Base-by-base conservation (phyloP, 2,797 vertebrate species). In the Macropodus opercularis region DNA sequence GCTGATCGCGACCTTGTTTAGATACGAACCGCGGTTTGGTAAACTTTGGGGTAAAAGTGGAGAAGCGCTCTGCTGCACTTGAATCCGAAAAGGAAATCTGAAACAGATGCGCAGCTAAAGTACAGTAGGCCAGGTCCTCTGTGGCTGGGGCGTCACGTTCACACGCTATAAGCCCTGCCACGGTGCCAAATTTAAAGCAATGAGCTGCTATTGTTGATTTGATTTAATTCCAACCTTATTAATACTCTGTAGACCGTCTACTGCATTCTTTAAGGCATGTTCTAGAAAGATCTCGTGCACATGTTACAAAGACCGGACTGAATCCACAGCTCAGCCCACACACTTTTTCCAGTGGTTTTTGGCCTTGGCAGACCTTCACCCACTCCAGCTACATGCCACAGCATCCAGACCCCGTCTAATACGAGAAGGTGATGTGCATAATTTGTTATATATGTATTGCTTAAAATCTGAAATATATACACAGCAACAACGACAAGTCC, bases 351-450 rank as follows among this genome's bases (percentile, higher is more conserved):
- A 90, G 87, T 83, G 82, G 79, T 86, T 88, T 87, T 72, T 86
- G 81, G 87, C 85, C 83, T 88, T 84, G 89, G 85, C 88, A 86
- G 79, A 77, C 81, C 81, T 81, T 75, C 70, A 77, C 70, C 85
- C 77, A 67, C 66, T 77, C 2, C 72, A 69, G 77, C 75, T 59
- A 60, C 80, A 75, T 59, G 77, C 80, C 82, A n/a, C n/a, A 81
- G 72, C 69, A 73, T 88, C 87, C 87, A 87, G 80, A 74, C 77
- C 83, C 67, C 64, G 80, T 81, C 85, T 85, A 90, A 91, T 76
- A 86, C 74, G 76, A 90, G 86, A 89, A 91, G 85, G 81, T 89
- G 88, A 91, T 92, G 83, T 87, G 88, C 84, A 88, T 90, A 90
- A 91, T 91, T 91, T 90, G 84, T 88, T 84, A 84, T 88, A 88